Conservation (phyloP, 2,888 invertebrate genomes). For the Epinotia brunnichana region DNA sequence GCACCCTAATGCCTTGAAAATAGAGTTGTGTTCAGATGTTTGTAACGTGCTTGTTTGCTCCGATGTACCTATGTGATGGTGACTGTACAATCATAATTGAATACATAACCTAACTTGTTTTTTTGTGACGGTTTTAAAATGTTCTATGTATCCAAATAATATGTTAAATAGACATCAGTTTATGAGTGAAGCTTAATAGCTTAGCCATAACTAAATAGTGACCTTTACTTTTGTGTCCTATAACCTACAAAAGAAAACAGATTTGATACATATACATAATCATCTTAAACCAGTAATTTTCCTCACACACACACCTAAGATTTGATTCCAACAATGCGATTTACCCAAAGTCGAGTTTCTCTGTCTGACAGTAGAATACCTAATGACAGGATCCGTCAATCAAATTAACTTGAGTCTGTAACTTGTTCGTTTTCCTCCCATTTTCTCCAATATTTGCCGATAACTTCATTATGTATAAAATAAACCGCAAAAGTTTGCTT, state of each 20-base stretch:
- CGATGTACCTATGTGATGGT: too few species aligned
- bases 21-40: too few species aligned
- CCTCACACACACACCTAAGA: background rate
- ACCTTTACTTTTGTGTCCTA: too few species aligned
- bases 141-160: too few species aligned
- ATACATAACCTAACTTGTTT: too few species aligned
- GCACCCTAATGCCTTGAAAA: too few species aligned
- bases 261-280: background rate
- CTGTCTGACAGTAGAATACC: background rate
- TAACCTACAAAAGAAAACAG: background rate
- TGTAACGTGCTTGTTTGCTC: too few species aligned
- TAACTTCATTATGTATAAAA: background rate
- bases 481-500: background rate
- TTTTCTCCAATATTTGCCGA: background rate
- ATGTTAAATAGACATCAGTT: too few species aligned
- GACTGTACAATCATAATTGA: too few species aligned
- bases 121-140: too few species aligned
- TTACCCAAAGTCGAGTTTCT: background rate
- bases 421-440: conserved; percentile 6
- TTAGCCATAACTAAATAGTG: too few species aligned
- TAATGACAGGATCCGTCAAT: conserved; percentile 5
- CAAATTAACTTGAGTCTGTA: background rate
- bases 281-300: background rate
- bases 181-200: too few species aligned
- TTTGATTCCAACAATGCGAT: background rate